These are phyloP conservation scores for Eudorcas thomsonii DNA, from an alignment of 2,113 vertebrate genomes.

Conservation along the genomic window DNA sequence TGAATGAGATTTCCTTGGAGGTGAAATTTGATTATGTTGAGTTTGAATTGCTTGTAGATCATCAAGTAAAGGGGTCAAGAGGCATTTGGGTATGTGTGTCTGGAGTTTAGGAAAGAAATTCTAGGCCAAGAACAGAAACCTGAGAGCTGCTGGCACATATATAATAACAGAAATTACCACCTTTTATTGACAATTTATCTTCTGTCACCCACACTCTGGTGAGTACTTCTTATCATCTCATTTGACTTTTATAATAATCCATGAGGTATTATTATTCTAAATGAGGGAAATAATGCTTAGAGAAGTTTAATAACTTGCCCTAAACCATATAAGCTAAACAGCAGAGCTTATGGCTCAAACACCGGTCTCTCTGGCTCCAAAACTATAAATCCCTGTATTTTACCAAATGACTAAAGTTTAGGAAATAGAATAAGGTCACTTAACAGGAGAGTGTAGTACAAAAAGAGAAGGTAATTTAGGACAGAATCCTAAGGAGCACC, in stretches of 20 bases:
- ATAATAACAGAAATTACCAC: background rate
- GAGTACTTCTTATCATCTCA: background rate
- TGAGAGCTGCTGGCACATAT: background rate
- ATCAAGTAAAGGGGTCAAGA: background rate
- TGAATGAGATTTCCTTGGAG: slow-evolving; percentile 2
- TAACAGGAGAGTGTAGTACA: background rate
- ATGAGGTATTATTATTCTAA: background rate
- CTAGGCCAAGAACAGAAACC: background rate
- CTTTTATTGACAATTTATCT: background rate
- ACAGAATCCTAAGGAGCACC: background rate
- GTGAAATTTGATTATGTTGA: background rate
- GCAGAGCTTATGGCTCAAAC: background rate
- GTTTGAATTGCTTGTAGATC: background rate
- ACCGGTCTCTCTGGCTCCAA: background rate
- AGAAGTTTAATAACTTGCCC: background rate
- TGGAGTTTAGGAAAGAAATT: background rate
- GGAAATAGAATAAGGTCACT: background rate
- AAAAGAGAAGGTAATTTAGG: background rate
- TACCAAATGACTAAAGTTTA: background rate
- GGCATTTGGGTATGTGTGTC: background rate
- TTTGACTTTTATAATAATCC: background rate
- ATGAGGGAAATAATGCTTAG: background rate
- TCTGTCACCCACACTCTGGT: background rate
- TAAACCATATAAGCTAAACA: background rate
- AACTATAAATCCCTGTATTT: background rate